Evolutionary conservation across 2,888 invertebrate species (phyloP), one percentile per base, ranked within the genome.

Genomic region (Sphinx pinastri): DNA sequence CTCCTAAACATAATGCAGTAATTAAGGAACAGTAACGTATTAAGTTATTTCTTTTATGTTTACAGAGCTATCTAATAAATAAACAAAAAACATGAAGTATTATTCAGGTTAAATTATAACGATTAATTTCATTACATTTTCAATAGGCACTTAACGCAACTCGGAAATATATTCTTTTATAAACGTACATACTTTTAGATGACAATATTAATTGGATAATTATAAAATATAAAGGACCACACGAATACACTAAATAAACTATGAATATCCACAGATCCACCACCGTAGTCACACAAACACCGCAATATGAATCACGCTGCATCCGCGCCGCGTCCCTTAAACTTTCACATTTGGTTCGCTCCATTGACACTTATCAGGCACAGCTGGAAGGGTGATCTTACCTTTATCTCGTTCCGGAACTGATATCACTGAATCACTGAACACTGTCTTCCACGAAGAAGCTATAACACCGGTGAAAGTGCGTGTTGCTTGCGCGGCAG

Each of bases 401-500:
- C 93, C 93, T 93, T 77, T 83, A 80, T 85, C 83, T 89, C 81
- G 80, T 79, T 75, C 85, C 83, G 82, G 82, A 79, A 81, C 82
- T 79, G 82, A 80, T 80, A 87, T 86, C 91, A 92, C 93, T 90
- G 79, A 87, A 85, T 89, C 93, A 93, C 93, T 88, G 83, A 83
- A 84, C 89, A 88, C 89, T 81, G 79, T 79, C 88, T 89, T 88
- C 87, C 86, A 87, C 88, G 78, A 81, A 84, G 84, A 85, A 85
- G 86, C 80, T 84, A 77, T 80, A 77, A 77, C 88, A 88, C 89
- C 80, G 90, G 92, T 85, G 94, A 93, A 93, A 93, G 93, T 92
- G 90, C 92, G 93, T 94, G 90, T 84, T 84, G 84, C 85, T 85
- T 80, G 87, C 86, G 84, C 88, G 92, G 87, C 88, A 89, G 92